These are phyloP conservation scores for Carapus acus DNA, from an alignment of 2,797 vertebrate species.

Conservation along the genomic window DNA sequence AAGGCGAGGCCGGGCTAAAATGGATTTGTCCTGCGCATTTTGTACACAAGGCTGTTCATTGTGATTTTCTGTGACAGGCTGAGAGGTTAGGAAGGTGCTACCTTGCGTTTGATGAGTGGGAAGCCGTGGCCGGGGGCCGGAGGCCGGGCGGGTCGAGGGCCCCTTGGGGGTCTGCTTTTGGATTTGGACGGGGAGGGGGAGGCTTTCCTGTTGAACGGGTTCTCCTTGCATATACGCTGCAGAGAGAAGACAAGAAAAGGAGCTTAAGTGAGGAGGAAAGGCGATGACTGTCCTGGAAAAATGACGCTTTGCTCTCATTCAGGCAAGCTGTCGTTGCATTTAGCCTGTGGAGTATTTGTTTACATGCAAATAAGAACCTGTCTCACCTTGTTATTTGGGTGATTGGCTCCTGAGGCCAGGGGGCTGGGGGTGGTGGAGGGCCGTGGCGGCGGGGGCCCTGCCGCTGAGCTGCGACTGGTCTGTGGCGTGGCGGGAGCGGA, in stretches of 20 bases:
- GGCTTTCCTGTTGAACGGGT: conserved; percentile 94
- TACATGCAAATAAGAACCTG: too few relatives aligned
- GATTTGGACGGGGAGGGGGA: conserved; percentile 73
- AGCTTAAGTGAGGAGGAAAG: neutral
- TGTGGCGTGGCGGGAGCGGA: conserved; percentile 80
- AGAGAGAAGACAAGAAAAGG: conserved; percentile 1
- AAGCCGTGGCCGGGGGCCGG: conserved; percentile 95
- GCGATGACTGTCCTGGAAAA: too few relatives aligned
- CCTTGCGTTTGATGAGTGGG: conserved; percentile 98
- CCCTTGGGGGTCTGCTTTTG: conserved; percentile 74
- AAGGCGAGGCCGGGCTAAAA: neutral
- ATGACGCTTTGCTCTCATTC: neutral
- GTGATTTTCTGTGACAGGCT: too few relatives aligned
- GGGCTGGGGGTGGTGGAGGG: conserved; percentile 57
- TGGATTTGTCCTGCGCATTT: too few relatives aligned
- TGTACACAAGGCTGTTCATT: too few relatives aligned
- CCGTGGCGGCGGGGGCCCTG: conserved; percentile 55
- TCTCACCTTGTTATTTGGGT: conserved; percentile 63
- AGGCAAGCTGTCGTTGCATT: too few relatives aligned
- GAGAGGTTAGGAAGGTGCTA: too few relatives aligned
- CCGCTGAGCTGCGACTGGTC: conserved; percentile 68
- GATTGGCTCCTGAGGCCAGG: conserved; percentile 55
- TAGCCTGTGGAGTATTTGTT: too few relatives aligned
- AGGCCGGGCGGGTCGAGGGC: conserved; percentile 84
- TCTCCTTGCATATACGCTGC: conserved; percentile 94